These are phyloP conservation scores for Penaeus japonicus DNA, from an alignment of 1,140 invertebrate genomes.

Conservation along the genomic window DNA sequence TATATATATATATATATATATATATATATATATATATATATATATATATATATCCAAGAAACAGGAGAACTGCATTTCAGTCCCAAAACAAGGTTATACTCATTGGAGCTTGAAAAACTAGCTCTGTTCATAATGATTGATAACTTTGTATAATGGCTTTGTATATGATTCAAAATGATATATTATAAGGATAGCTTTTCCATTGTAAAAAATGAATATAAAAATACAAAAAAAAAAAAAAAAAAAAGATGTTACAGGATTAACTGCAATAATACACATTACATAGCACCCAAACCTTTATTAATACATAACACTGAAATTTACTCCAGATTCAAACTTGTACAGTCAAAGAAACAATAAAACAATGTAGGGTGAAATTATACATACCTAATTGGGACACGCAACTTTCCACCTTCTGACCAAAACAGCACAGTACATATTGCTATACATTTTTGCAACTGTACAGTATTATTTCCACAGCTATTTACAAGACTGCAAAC, in stretches of 20 bases:
- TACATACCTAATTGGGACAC: constrained; percentile 24
- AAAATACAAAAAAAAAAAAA: no score
- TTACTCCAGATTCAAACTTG: constrained; percentile 34
- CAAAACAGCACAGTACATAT: constrained; percentile 36
- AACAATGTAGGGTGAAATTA: constrained; percentile 24
- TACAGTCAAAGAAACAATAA: constrained; percentile 35
- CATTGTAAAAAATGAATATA: no score
- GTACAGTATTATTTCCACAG: constrained; percentile 36
- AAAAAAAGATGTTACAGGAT: no score
- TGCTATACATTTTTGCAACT: constrained; percentile 23
- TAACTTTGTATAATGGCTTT: no score
- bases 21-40: neutral
- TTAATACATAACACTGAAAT: constrained; percentile 40
- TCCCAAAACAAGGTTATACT: no score
- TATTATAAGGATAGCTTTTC: no score
- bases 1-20: neutral
- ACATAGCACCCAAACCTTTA: constrained; percentile 35
- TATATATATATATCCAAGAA: neutral
- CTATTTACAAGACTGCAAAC: constrained; percentile 34
- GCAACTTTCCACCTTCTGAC: constrained; percentile 27
- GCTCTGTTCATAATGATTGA: no score
- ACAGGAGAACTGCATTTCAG: no score
- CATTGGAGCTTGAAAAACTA: no score
- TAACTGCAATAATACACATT: neutral
- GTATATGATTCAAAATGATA: no score